Base-by-base conservation (phyloP, 2,888 invertebrate genomes). In the Sussaba pulchella region DNA sequence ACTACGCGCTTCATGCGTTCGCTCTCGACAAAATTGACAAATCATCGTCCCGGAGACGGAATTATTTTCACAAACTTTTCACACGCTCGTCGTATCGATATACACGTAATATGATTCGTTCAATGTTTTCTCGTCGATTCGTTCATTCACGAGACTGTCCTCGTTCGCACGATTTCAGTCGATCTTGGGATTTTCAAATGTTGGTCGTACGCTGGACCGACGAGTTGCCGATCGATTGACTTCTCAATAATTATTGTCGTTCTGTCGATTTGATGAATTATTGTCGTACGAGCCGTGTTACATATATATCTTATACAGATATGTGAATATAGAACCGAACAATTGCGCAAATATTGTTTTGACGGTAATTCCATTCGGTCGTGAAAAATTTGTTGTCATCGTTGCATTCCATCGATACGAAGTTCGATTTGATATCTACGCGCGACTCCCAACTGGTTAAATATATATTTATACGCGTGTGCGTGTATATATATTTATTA, bases 181-280 rank as follows among this genome's bases (percentile, higher is more conserved):
- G 41, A 67, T 21, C 73, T 1, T 41, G 52, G 64, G 73, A 50
- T 59, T 81, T 70, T 52, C 69, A 70, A 81, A 77, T 81, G 14
- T 70, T 74, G 43, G 39, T 74, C 24, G 70, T 59, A 59, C 77
- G 73, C 63, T 81, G 81, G 78, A 81, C 70, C 36, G 75, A 80
- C 74, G 81, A 78, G 39, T 78, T 77, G 45, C 64, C 77, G 0
- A 66, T 77, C 21, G 77, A 81, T 76, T 81, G 76, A 81, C 39
- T 50, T 0, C 17, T 17, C 17, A 8, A n/a, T n/a, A n/a, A n/a
- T n/a, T n/a, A n/a, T n/a, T n/a, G n/a, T n/a, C n/a, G n/a, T n/a
- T n/a, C n/a, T n/a, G n/a, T n/a, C n/a, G n/a, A n/a, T n/a, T n/a
- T n/a, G n/a, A n/a, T n/a, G n/a, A n/a, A n/a, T n/a, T n/a, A n/a